Percentiles rank a stretch among this genome's conserved stretches.
Evolutionary conservation across 2,888 invertebrate species (phyloP).

Genomic region (Rhingia campestris): DNA sequence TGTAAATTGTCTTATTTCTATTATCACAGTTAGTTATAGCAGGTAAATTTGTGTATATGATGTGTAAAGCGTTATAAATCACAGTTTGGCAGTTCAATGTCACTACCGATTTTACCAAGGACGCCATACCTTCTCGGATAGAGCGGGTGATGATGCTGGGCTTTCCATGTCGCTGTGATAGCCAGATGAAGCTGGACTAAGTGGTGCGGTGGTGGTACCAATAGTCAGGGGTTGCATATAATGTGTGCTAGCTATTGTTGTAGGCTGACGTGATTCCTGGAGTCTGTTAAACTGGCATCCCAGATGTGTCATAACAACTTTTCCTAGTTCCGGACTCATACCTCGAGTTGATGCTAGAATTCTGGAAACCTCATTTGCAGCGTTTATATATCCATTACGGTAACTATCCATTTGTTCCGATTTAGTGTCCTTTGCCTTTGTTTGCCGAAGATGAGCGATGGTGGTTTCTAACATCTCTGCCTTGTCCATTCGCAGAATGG

Average conservation of each 20-base stretch:
- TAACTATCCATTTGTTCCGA: slow-evolving; percentile 88
- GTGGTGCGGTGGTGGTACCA: slow-evolving; percentile 76
- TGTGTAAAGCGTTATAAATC: slow-evolving; percentile 43
- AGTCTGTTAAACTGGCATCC: slow-evolving; percentile 89
- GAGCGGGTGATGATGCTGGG: slow-evolving; percentile 76
- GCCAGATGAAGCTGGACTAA: slow-evolving; percentile 81
- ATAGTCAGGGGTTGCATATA: slow-evolving; percentile 69
- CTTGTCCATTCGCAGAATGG: slow-evolving; percentile 93
- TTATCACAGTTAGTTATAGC: slow-evolving; percentile 53
- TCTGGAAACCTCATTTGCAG: slow-evolving; percentile 93
- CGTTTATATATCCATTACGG: slow-evolving; percentile 93
- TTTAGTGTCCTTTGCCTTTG: slow-evolving; percentile 78
- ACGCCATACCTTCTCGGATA: slow-evolving; percentile 77
- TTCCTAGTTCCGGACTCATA: slow-evolving; percentile 92
- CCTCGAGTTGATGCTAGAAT: slow-evolving; percentile 92
- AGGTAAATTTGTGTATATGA: not conserved
- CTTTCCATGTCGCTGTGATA: slow-evolving; percentile 80
- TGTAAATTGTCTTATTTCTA: slow-evolving; percentile 79
- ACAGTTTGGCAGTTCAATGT: not conserved
- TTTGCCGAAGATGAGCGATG: slow-evolving; percentile 85
- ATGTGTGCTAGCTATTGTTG: slow-evolving; percentile 10
- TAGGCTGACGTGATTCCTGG: slow-evolving; percentile 76
- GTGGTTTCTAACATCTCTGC: slow-evolving; percentile 94
- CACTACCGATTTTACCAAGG: slow-evolving; percentile 76
- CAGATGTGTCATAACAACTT: slow-evolving; percentile 93